phyloP scores from a whole-genome alignment of 2,797 vertebrate genomes.

The Esox lucius region DNA sequence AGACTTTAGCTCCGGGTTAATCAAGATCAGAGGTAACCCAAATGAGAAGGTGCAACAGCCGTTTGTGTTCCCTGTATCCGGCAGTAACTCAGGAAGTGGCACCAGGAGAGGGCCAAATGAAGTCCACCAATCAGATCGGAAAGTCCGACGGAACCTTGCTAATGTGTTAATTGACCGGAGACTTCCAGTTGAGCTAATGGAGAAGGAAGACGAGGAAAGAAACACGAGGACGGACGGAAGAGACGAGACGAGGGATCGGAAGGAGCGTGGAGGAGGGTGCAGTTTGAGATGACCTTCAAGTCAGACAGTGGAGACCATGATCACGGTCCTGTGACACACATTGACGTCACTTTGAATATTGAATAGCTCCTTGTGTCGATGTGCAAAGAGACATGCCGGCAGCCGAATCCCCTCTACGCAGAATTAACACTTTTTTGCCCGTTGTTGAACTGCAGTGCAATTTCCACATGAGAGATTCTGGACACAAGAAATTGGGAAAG shows the following conservation, averaged over 20 bases:
- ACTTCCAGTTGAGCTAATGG: neutral
- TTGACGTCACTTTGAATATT: too few relatives aligned
- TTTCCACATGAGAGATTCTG: too few relatives aligned
- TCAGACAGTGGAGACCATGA: too few relatives aligned
- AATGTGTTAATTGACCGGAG: conserved; percentile 19
- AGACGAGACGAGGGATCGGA: neutral
- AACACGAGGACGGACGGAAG: neutral
- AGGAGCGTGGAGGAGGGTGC: neutral
- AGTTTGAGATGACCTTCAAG: too few relatives aligned
- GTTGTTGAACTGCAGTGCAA: too few relatives aligned
- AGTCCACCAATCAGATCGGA: conserved; percentile 59
- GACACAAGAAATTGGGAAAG: too few relatives aligned
- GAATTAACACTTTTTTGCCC: too few relatives aligned
- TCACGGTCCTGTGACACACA: too few relatives aligned
- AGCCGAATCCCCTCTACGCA: too few relatives aligned
- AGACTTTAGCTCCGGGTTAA: too few relatives aligned
- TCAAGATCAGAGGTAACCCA: neutral
- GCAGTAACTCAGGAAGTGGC: conserved; percentile 53
- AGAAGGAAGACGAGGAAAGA: conserved; percentile 6
- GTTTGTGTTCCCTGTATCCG: conserved; percentile 34
- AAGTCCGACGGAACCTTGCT: conserved; percentile 58
- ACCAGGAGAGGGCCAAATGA: conserved; percentile 32
- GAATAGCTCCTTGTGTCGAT: too few relatives aligned
- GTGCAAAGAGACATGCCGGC: too few relatives aligned
- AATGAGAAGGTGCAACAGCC: conserved; percentile 14